A percentile compares a stretch with the other conserved stretches of the same genome.
Evolutionary conservation across 2,797 vertebrate species (phyloP).

Genomic region (Artibeus lituratus): DNA sequence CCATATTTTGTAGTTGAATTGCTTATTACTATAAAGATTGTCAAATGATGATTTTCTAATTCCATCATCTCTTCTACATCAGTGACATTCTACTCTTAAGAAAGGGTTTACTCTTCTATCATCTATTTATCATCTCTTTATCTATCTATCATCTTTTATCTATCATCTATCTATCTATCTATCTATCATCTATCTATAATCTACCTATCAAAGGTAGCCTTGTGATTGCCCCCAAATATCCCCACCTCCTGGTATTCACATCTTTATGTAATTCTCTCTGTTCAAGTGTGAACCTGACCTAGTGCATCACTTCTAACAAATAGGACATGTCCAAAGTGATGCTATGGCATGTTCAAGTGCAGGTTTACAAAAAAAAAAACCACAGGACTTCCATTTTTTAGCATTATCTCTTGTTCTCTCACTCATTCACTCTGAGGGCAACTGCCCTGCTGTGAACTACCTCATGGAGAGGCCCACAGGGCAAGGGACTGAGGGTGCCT

Average conservation of each 20-base stretch:
- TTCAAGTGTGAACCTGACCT: neutral
- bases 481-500: neutral
- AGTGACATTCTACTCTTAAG: neutral
- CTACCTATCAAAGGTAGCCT: neutral
- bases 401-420: neutral
- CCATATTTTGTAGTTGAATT: neutral
- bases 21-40: neutral
- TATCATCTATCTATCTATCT: neutral
- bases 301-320: neutral
- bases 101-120: neutral
- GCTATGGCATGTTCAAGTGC: neutral
- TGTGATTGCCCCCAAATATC: neutral
- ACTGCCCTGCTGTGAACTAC: neutral
- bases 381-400: neutral
- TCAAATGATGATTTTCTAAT: neutral
- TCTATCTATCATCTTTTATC: neutral
- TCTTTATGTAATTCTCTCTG: neutral
- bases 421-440: neutral
- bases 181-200: neutral
- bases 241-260: neutral
- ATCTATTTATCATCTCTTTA: neutral
- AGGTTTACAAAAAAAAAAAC: neutral
- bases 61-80: neutral
- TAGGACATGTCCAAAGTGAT: neutral
- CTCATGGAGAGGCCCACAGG: neutral